A percentile compares a stretch with the other conserved stretches of the same genome.
These are phyloP conservation scores for Synergus japonicus DNA, from an alignment of 2,888 invertebrate species.

Conservation along the genomic window DNA sequence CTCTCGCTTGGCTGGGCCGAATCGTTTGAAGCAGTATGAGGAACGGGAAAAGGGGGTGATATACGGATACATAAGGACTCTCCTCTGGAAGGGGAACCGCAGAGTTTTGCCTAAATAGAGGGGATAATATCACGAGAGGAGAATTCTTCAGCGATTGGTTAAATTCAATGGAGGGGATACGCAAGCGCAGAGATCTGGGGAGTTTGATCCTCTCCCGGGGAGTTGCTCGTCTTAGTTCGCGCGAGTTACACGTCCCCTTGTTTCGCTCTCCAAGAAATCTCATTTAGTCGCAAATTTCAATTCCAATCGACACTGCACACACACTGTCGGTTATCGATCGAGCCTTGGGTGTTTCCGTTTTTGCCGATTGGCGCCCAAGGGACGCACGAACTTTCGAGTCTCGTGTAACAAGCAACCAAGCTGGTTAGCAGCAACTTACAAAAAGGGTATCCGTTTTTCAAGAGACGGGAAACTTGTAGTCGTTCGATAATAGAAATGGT, in stretches of 20 bases:
- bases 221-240: conserved; percentile 75
- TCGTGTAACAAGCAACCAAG: not conserved
- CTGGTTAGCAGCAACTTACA: not conserved
- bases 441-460: conserved; percentile 12
- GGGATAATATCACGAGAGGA: conserved; percentile 47
- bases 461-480: conserved; percentile 7
- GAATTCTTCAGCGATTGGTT: conserved; percentile 46
- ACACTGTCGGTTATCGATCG: conserved; percentile 29
- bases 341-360: conserved; percentile 18
- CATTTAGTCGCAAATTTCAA: conserved; percentile 20
- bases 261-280: conserved; percentile 37
- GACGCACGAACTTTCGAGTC: not conserved
- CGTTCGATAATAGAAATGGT: not conserved
- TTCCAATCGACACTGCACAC: conserved; percentile 23
- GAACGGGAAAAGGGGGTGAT: conserved; percentile 48
- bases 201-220: conserved; percentile 62
- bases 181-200: conserved; percentile 35
- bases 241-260: conserved; percentile 72
- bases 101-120: conserved; percentile 24
- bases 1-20: conserved; percentile 55
- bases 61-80: conserved; percentile 47
- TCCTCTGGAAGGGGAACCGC: not conserved
- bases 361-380: conserved; percentile 10
- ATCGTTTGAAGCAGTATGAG: conserved; percentile 54
- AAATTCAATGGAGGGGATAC: conserved; percentile 35